Base-by-base conservation (phyloP, 1,140 invertebrate species). In the Drosophila willistoni region DNA sequence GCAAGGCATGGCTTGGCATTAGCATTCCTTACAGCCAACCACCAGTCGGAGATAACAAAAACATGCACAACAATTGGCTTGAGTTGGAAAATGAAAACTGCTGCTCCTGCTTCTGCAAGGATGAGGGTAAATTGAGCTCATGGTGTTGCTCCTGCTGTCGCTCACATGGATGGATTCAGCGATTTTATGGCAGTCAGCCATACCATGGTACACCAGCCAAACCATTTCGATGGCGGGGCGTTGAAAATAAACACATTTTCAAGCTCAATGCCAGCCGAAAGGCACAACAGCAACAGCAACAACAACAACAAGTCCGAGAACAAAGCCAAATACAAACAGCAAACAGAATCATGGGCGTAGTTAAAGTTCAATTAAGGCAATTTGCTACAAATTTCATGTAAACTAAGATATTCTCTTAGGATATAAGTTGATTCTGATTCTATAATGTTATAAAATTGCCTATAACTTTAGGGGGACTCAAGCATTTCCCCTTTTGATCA, bases 191-290 rank as follows among this genome's bases (percentile, higher is more conserved):
- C 83, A 87, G 84, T 17, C 44, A 12, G 42, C n/a, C n/a, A 29
- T n/a, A 14, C n/a, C n/a, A 29, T n/a, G 41, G 12, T 12, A 42
- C 87, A 83, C 69, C 36, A 72, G 79, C 73, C 76, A 61, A 60
- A 3, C 55, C 25, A 54, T 36, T 42, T n/a, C 63, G 25, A 61
- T 25, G 13, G 41, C 34, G 42, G 39, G 68, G 67, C 61, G 61
- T 42, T 68, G 72, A 44, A 79, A 89, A 87, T 89, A 87, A 87
- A 87, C 83, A 87, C 83, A 87, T 87, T 87, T 87, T 87, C 83
- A 87, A 87, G 83, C 84, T 89, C 83, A 87, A 86, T 86, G 83
- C 84, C 83, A 77, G 60, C 73, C 72, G 66, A 76, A 76, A 79
- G 71, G 78, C 68, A 61, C 68, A 70, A 25, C 22, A 25, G 54